Base-by-base conservation (phyloP, 2,888 invertebrate species). In the Eretmocerus hayati region DNA sequence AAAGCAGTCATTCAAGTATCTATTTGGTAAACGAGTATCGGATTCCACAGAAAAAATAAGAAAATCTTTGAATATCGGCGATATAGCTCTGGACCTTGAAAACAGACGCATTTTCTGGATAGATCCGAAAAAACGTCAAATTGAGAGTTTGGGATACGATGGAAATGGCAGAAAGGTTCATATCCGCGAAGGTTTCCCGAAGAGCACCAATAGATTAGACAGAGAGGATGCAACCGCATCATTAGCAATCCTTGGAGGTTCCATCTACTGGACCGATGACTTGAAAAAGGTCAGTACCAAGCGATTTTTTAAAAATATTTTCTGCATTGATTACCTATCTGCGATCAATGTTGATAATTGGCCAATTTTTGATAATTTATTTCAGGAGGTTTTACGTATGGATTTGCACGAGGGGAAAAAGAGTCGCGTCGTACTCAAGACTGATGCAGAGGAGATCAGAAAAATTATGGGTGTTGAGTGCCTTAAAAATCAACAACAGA, bases 131-230 rank as follows among this genome's bases (percentile, higher is more conserved):
- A 23, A 18, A 1, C 20, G 42, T 1, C 15, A 4, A 5, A 15
- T 52, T 8, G 39, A 42, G 4, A 52, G 52, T 30, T 36, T 21
- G 3, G 15, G 46, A 11, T 52, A 52, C 36, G 18, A 46, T 4
- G 48, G 52, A 2, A 2, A 37, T 2, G 26, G 46, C 18, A 42
- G 18, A 20, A 30, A 8, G 5, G 15, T 42, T n/a, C 39, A 45
- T n/a, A 48, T 42, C 21, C 18, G 30, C 19, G 31, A 36, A 4
- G 23, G 23, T 5, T n/a, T n/a, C n/a, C n/a, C n/a, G n/a, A n/a
- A n/a, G n/a, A n/a, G n/a, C n/a, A n/a, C n/a, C n/a, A 5, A 19
- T 4, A 16, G 6, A 2, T 21, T 31, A 35, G 2, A 18, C 9
- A 1, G 15, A 20, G 5, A 22, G 4, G 26, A 42, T 8, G 22